Base-by-base conservation (phyloP, 2,888 invertebrate genomes). In the Torymus aiolomorphi region DNA sequence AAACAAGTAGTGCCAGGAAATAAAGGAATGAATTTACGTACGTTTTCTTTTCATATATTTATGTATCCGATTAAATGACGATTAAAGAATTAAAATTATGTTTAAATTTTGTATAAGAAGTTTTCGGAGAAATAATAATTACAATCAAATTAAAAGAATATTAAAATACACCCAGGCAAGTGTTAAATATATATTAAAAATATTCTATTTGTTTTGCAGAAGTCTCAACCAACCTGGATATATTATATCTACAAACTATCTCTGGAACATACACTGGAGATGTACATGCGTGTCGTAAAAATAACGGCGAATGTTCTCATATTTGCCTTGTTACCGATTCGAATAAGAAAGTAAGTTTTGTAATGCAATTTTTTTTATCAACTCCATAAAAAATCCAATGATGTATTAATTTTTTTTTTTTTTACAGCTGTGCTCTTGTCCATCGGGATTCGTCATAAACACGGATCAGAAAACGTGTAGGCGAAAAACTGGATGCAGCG, bases 231-330 rank as follows among this genome's bases (percentile, higher is more conserved):
- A 84, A 88, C 20, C 61, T 85, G n/a, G 86, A 88, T 31, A 90
- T 89, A 10, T 84, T 92, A 90, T 92, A 92, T 52, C 86, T 94
- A 14, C 90, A 92, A 82, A 91, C 93, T 0, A 91, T 92, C 82
- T 89, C 90, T 65, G 91, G 91, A 0, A 88, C 90, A 56, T 82
- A 66, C 84, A 86, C 69, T 10, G 84, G 13, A 76, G 76, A 86
- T 76, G 84, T 86, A 72, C 95, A 94, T 88, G 92, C 92, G 0
- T 96, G 96, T 85, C 91, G 91, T 49, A 85, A 85, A 11, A 90
- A 91, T 51, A 93, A 94, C 81, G 94, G 94, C 57, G 93, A 93
- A 0, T 97, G 97, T 86, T 94, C 95, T 2, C 95, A 96, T 87
- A 89, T 96, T 12, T 97, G 97, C 86, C 92, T 95, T 2, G 92